Evolutionary conservation across 2,888 invertebrate genomes (phyloP).

Genomic region (Nomada ruficornis): DNA sequence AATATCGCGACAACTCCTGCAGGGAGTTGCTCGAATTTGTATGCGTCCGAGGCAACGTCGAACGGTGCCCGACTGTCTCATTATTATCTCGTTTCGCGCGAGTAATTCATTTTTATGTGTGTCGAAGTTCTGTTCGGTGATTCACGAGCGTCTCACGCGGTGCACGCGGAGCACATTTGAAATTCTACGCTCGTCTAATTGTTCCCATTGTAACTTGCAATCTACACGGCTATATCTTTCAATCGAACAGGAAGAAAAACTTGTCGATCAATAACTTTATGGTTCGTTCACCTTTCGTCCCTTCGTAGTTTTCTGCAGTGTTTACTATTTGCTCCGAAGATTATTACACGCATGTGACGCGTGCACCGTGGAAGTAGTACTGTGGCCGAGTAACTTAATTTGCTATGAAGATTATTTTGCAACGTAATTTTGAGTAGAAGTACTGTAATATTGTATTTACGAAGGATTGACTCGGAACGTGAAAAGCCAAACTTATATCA

Average conservation of each 20-base stretch:
- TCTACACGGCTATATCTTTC: background rate
- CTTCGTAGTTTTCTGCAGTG: too few species aligned
- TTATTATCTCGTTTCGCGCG: slow-evolving; percentile 75
- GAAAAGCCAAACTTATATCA: background rate
- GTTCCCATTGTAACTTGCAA: background rate
- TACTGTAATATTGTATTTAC: too few species aligned
- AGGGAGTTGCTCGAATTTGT: slow-evolving; percentile 49
- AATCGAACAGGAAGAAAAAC: background rate
- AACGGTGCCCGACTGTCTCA: slow-evolving; percentile 41
- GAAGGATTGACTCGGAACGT: background rate
- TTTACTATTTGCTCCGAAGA: too few species aligned
- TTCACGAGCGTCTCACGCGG: slow-evolving; percentile 61
- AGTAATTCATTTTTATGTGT: slow-evolving; percentile 76
- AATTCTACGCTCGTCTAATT: slow-evolving; percentile 33
- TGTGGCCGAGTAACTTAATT: too few species aligned
- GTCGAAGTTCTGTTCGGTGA: slow-evolving; percentile 61
- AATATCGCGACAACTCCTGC: slow-evolving; percentile 68
- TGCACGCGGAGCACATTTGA: slow-evolving; percentile 23
- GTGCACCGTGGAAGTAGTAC: too few species aligned
- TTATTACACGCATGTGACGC: too few species aligned
- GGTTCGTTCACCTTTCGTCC: background rate
- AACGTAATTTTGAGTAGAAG: too few species aligned
- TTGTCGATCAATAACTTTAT: background rate
- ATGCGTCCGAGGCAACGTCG: slow-evolving; percentile 39
- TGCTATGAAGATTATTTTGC: too few species aligned